phyloP scores from a whole-genome alignment of 2,888 invertebrate genomes.

The Girardia tigrina region DNA sequence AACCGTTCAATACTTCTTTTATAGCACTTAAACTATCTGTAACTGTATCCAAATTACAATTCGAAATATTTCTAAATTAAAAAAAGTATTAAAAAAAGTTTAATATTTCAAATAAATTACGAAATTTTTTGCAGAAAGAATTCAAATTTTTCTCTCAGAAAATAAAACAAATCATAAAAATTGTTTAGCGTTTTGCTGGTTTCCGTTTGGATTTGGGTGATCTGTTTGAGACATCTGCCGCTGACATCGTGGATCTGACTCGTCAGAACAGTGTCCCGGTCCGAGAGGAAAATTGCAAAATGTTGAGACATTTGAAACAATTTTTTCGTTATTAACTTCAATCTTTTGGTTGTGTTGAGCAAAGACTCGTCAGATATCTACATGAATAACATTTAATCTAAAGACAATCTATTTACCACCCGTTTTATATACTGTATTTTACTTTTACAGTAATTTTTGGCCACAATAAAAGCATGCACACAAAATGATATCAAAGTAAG shows the following conservation, averaged over 20 bases:
- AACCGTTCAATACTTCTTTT: neutral
- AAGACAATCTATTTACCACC: no score
- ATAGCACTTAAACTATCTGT: neutral
- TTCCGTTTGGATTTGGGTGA: neutral
- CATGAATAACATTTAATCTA: neutral
- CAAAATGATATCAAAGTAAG: no score
- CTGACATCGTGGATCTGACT: neutral
- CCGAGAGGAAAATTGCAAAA: neutral
- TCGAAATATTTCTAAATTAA: neutral
- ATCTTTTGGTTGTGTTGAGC: neutral
- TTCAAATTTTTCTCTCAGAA: neutral
- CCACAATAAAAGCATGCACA: no score
- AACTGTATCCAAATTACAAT: neutral
- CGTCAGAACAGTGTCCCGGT: neutral
- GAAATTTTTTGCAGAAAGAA: neutral
- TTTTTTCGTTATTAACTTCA: neutral
- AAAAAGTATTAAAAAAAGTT: neutral
- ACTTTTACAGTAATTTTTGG: no score
- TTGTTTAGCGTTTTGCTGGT: conserved; percentile 1
- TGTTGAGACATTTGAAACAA: neutral
- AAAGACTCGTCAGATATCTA: neutral
- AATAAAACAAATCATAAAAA: conserved; percentile 5
- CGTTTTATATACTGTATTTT: no score
- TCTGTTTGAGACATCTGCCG: neutral
- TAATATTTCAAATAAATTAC: conserved; percentile 23